These are phyloP conservation scores for Picathartes gymnocephalus DNA, from an alignment of 2,113 vertebrate genomes.

Conservation along the genomic window DNA sequence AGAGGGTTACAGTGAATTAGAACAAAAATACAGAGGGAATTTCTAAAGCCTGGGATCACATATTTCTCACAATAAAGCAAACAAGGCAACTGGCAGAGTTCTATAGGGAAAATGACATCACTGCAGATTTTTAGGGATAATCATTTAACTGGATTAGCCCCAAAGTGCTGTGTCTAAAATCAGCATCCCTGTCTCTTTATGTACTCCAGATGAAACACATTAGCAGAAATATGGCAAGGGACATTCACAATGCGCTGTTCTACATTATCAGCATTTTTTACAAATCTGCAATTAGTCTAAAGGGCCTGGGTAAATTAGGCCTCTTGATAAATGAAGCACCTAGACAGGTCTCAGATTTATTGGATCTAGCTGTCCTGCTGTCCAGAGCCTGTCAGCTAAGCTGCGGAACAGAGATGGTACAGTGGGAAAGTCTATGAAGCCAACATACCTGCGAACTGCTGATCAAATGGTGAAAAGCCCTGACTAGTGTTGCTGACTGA, in stretches of 20 bases:
- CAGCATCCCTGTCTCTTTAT: constrained; percentile 87
- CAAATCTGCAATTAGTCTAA: constrained; percentile 99
- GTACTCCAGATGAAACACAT: constrained; percentile 96
- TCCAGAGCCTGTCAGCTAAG: constrained; percentile 70
- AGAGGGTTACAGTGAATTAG: neutral
- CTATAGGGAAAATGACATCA: constrained; percentile 86
- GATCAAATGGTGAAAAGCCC: constrained; percentile 26
- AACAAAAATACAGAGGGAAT: constrained; percentile 30
- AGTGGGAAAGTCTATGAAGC: constrained; percentile 38
- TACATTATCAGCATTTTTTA: constrained; percentile 98
- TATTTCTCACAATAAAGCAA: constrained; percentile 78
- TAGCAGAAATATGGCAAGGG: constrained; percentile 96
- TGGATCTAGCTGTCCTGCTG: constrained; percentile 78
- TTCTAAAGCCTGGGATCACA: constrained; percentile 33
- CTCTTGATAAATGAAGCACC: constrained; percentile 98
- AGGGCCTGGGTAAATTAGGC: constrained; percentile 98
- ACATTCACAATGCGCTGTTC: constrained; percentile 86
- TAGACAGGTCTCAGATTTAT: constrained; percentile 91
- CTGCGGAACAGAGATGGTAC: constrained; percentile 43
- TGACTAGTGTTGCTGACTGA: constrained; percentile 5
- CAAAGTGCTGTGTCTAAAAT: constrained; percentile 88
- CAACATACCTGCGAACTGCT: constrained; percentile 22
- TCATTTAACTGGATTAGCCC: constrained; percentile 89
- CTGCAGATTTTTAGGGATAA: constrained; percentile 86
- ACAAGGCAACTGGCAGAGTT: constrained; percentile 77